Conservation (phyloP, 2,797 vertebrate genomes). For the Notoglanidium macrostoma region DNA sequence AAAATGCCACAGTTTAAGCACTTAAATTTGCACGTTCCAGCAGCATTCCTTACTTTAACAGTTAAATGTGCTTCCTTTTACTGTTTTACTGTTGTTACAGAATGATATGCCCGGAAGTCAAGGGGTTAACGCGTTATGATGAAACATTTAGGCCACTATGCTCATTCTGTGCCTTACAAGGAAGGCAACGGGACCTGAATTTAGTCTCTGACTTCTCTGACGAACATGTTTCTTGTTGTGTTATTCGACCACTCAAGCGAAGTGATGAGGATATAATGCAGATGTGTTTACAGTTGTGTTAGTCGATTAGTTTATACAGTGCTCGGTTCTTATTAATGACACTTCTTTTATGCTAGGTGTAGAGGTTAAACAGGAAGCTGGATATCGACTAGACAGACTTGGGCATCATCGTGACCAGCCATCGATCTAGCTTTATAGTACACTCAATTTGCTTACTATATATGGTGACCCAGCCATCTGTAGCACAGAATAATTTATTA, state of each 20-base stretch:
- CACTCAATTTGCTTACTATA: not conserved
- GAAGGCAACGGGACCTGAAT: not conserved
- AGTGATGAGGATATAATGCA: not conserved
- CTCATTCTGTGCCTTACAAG: constrained; percentile 30
- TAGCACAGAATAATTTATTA: not conserved
- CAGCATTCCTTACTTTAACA: not conserved
- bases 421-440: not conserved
- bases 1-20: not conserved
- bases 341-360: not conserved
- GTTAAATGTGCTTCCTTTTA: not conserved
- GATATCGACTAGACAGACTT: not conserved
- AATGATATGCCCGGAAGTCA: not conserved
- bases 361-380: not conserved
- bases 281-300: constrained; percentile 5
- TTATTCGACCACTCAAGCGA: constrained; percentile 2
- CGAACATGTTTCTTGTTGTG: not conserved
- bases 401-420: not conserved
- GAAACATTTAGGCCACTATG: not conserved
- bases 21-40: not conserved
- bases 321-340: not conserved
- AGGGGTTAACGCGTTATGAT: not conserved
- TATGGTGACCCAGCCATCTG: not conserved
- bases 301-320: constrained; percentile 21
- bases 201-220: not conserved
- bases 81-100: not conserved